Percentiles rank a stretch among this genome's conserved stretches.
These are phyloP conservation scores for Adoxophyes honmai DNA, from an alignment of 1,140 invertebrate genomes.

Conservation along the genomic window DNA sequence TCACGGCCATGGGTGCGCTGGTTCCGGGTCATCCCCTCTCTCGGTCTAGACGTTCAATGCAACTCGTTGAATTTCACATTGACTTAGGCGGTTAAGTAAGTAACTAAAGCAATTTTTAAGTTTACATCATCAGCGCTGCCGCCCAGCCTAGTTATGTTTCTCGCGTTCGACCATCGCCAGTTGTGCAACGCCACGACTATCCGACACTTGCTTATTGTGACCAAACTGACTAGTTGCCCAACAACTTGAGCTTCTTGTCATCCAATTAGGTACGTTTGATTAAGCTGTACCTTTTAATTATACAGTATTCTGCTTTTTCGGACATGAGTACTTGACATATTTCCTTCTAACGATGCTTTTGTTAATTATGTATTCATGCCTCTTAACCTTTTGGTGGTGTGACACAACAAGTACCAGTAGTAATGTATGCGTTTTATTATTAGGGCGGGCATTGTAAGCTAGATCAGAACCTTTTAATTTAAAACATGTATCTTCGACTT, in stretches of 20 bases:
- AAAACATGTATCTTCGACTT: no score
- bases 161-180: conserved; percentile 70
- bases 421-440: no score
- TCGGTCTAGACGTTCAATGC: conserved; percentile 43
- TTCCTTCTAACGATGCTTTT: conserved; percentile 18
- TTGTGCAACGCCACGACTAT: conserved; percentile 68
- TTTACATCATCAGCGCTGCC: conserved; percentile 70
- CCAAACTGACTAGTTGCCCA: conserved; percentile 56
- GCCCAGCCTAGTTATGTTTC: conserved; percentile 75
- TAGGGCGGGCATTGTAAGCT: no score
- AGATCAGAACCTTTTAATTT: no score
- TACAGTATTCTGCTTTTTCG: conserved; percentile 30
- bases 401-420: no score
- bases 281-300: conserved; percentile 45
- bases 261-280: conserved; percentile 63
- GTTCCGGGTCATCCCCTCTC: conserved; percentile 61
- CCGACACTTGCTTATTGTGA: conserved; percentile 70
- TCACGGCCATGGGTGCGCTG: conserved; percentile 42
- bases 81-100: conserved; percentile 64
- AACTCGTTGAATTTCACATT: conserved; percentile 67
- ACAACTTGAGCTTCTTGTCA: conserved; percentile 67
- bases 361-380: conserved; percentile 25
- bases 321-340: conserved; percentile 1
- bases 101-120: conserved; percentile 75
- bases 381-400: no score